Base-by-base conservation (phyloP, 2,113 vertebrate species). In the Notothenia coriiceps region DNA sequence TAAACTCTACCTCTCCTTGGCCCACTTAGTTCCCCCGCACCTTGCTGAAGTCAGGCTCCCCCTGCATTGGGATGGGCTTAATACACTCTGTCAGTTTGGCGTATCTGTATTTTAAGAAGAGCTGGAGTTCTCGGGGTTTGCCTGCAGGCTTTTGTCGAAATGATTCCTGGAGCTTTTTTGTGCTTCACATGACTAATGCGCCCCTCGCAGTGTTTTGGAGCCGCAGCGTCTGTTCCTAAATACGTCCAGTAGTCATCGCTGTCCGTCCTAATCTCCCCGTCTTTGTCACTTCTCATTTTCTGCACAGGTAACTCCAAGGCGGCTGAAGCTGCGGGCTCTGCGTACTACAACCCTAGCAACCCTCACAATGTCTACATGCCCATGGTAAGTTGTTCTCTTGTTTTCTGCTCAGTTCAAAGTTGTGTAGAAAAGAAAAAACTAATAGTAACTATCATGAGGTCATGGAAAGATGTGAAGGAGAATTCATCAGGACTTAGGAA, bases 331-430 rank as follows among this genome's bases (percentile, higher is more conserved):
- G 93, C 96, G 70, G 96, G 96, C 78, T 97, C 92, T 9, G 96
- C 96, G 0, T 98, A 97, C 89, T 98, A 97, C 90, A 96, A 97
- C 82, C 96, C 97, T 74, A 97, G 88, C 85, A 96, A 97, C 69
- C 97, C 97, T 33, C 97, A 98, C 95, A 96, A 93, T 0, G 96
- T 98, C 89, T 97, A 97, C 92, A 97, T 97, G 96, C 96, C 97
- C 74, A 94, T 93, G 96, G 97, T 98, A 82, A 96, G 95, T 74
- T 15, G 59, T 73, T 46, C 66, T 9, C 2, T 20, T 63, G 7
- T 68, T 18, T 43, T 66, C 10, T 40, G 1, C n/a, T 22, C n/a
- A 10, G 5, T 25, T 44, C 1, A 40, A 44, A 67, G 10, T 44
- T 73, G 46, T 56, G 5, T 50, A 6, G 1, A 61, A 22, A n/a